Conservation (phyloP, 2,888 invertebrate genomes). For the Nomada ruficornis region DNA sequence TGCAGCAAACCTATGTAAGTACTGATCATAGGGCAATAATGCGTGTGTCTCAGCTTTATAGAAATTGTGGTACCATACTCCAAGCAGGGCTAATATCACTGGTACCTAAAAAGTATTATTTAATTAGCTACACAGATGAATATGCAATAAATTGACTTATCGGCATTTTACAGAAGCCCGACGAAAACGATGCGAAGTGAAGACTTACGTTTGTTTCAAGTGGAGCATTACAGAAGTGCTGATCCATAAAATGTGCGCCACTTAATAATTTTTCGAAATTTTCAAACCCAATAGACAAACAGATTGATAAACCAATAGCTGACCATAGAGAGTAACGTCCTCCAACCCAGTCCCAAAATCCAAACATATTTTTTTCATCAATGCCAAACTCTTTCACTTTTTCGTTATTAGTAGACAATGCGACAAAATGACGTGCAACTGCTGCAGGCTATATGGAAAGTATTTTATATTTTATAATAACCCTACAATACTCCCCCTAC, state of each 20-base stretch:
- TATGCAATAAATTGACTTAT: not conserved
- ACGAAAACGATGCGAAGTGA: not conserved
- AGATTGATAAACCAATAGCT: conserved; percentile 98
- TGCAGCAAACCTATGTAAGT: conserved; percentile 98
- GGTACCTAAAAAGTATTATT: conserved; percentile 89
- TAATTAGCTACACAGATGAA: conserved; percentile 1
- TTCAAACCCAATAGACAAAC: conserved; percentile 95
- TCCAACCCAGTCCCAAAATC: conserved; percentile 99
- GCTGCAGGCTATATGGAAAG: conserved; percentile 87
- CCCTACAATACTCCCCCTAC: not conserved
- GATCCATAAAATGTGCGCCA: conserved; percentile 97
- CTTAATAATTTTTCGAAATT: conserved; percentile 96
- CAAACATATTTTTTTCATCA: conserved; percentile 98
- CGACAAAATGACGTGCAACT: conserved; percentile 99
- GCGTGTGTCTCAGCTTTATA: conserved; percentile 98
- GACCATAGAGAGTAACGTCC: conserved; percentile 99
- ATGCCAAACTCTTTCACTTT: conserved; percentile 99
- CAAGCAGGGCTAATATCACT: conserved; percentile 95
- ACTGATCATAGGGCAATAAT: conserved; percentile 98
- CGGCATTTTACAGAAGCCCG: no score
- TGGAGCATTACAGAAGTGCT: conserved; percentile 95
- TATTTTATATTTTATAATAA: conserved; percentile 21
- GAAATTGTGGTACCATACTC: conserved; percentile 98
- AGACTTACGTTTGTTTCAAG: conserved; percentile 94
- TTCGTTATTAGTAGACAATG: conserved; percentile 96